Conservation (phyloP, 2,888 invertebrate species). For the Agrenia bidenticulata region DNA sequence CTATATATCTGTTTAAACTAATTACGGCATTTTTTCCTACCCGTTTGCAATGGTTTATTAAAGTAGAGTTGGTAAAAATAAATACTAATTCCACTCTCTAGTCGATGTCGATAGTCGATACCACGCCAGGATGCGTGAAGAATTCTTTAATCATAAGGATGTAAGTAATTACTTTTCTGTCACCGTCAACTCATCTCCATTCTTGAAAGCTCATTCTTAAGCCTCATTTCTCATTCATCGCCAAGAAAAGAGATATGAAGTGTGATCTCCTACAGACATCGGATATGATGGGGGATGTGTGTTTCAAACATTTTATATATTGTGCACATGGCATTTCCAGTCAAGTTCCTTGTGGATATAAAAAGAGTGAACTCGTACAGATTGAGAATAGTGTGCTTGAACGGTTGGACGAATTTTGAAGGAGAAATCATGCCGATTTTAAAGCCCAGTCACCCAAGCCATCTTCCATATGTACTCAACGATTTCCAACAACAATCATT, state of each 20-base stretch:
- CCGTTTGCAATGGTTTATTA: no score
- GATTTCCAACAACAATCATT: constrained; percentile 3
- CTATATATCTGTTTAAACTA: no score
- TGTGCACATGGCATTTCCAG: background rate
- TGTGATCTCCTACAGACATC: background rate
- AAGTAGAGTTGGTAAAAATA: no score
- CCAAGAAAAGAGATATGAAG: background rate
- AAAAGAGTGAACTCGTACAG: constrained; percentile 7
- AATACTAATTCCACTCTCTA: no score
- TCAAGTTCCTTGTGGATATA: background rate
- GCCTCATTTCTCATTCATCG: background rate
- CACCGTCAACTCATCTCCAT: background rate
- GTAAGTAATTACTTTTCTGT: constrained; percentile 19
- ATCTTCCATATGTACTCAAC: background rate
- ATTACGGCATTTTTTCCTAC: no score
- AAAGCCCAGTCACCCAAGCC: background rate
- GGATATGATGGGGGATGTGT: background rate
- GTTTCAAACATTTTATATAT: background rate
- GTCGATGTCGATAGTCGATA: no score
- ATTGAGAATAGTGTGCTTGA: background rate
- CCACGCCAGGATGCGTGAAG: no score
- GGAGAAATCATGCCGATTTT: constrained; percentile 1
- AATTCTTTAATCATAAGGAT: no score
- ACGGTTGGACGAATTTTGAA: constrained; percentile 8
- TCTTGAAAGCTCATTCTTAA: background rate